Percentiles rank a stretch among this genome's conserved stretches.
These are phyloP conservation scores for Tipula vernalis DNA, from an alignment of 2,888 invertebrate genomes.

Conservation along the genomic window DNA sequence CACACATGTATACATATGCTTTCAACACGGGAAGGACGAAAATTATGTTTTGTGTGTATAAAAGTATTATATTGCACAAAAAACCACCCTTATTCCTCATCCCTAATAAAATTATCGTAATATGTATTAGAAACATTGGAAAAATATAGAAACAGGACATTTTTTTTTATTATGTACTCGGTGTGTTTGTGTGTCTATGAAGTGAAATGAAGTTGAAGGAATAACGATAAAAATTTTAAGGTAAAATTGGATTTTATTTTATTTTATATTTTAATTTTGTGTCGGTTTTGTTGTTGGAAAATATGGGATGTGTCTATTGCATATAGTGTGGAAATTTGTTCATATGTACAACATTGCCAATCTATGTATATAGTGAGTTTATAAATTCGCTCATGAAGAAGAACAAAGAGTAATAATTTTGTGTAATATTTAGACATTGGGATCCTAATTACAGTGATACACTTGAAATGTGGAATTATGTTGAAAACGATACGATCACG, in stretches of 20 bases:
- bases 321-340: neutral
- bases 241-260: neutral
- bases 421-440: neutral
- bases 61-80: neutral
- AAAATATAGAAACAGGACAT: neutral
- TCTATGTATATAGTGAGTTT: neutral
- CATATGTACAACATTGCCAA: neutral
- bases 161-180: neutral
- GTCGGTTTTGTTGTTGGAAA: neutral
- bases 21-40: neutral
- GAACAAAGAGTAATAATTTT: neutral
- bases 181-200: neutral
- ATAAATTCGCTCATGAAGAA: neutral
- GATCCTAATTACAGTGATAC: neutral
- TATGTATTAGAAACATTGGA: neutral
- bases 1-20: neutral
- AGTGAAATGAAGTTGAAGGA: conserved; percentile 10
- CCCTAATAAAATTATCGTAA: neutral
- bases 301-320: neutral
- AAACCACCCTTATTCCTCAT: neutral
- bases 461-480: neutral
- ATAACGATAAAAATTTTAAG: neutral
- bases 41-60: neutral
- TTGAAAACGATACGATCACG: no score
- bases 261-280: neutral